Conservation (phyloP, 2,113 vertebrate genomes). For the Sprattus sprattus region DNA sequence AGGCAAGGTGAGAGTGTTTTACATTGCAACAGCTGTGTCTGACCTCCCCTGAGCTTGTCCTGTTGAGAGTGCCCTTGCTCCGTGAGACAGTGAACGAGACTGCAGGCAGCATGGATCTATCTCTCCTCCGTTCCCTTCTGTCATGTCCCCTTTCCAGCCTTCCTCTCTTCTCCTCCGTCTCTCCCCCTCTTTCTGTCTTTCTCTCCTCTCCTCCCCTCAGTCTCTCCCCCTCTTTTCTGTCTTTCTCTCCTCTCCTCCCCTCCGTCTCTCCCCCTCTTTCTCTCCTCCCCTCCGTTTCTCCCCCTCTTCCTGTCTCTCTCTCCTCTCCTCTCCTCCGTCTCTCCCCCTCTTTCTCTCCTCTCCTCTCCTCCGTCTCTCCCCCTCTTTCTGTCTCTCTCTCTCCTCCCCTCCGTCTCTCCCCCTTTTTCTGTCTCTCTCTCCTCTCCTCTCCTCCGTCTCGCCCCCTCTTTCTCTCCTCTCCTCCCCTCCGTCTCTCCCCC, state of each 20-base stretch:
- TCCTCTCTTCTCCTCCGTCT: too few relatives aligned
- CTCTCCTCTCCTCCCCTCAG: neutral
- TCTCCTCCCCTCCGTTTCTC: constrained; percentile 32
- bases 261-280: neutral
- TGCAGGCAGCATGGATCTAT: constrained; percentile 41
- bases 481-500: constrained; percentile 32
- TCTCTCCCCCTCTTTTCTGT: neutral
- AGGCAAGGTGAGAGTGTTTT: constrained; percentile 35
- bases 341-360: neutral
- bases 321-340: constrained; percentile 31
- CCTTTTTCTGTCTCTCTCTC: neutral
- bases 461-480: neutral
- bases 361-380: constrained; percentile 42
- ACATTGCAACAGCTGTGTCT: constrained; percentile 18
- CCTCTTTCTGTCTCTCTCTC: neutral
- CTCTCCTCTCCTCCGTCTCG: constrained; percentile 38
- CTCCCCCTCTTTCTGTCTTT: neutral
- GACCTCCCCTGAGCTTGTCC: constrained; percentile 8
- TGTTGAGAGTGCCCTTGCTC: constrained; percentile 52
- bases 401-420: constrained; percentile 36
- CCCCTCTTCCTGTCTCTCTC: constrained; percentile 36
- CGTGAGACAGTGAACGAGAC: constrained; percentile 40
- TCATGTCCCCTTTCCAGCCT: too few relatives aligned
- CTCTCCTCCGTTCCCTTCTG: neutral
- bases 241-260: constrained; percentile 29